These are phyloP conservation scores for Lycocerus yunnanus DNA, from an alignment of 2,888 invertebrate species.

Conservation along the genomic window DNA sequence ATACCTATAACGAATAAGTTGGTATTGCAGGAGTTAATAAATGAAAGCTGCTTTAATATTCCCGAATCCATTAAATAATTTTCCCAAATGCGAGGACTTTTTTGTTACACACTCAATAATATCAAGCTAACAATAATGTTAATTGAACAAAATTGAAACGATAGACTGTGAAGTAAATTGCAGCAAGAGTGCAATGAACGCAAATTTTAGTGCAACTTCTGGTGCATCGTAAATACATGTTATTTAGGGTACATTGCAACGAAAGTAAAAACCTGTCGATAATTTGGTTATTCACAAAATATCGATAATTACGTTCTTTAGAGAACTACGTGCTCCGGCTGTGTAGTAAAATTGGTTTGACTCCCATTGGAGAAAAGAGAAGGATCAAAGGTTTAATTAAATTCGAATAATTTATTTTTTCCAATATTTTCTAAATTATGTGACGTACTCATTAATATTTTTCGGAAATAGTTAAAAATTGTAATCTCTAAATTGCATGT, in stretches of 20 bases:
- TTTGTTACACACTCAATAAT: neutral
- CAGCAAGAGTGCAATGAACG: neutral
- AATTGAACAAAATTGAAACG: neutral
- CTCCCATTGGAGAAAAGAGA: neutral
- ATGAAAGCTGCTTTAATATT: neutral
- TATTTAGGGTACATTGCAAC: neutral
- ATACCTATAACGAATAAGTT: neutral
- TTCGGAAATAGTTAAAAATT: conserved; percentile 8
- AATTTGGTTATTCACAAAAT: neutral
- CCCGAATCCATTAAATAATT: no score
- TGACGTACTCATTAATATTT: neutral
- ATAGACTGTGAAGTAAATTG: neutral
- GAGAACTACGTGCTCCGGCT: no score
- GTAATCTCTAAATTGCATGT: conserved; percentile 2
- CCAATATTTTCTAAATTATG: neutral
- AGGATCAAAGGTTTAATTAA: neutral
- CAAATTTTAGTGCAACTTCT: neutral
- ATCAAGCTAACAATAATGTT: neutral
- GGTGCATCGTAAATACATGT: neutral
- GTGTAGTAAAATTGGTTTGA: neutral
- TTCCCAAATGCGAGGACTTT: neutral
- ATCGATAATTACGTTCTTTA: neutral
- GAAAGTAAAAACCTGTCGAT: neutral
- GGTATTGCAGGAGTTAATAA: neutral
- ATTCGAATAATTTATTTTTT: neutral